Evolutionary conservation across 2,888 invertebrate genomes (phyloP).

Genomic region (Deilephila elpenor): DNA sequence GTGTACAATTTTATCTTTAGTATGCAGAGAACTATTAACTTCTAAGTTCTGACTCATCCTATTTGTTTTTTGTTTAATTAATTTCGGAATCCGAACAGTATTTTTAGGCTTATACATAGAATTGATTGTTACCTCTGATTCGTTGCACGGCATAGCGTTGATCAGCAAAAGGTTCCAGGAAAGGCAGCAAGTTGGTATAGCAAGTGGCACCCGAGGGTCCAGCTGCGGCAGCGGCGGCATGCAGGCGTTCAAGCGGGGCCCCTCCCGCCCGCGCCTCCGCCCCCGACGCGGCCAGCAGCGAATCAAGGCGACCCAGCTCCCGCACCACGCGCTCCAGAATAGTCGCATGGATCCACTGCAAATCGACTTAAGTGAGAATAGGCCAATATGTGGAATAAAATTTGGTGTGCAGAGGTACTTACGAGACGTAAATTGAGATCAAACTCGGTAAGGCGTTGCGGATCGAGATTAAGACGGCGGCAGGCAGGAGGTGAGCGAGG

Average conservation of each 20-base stretch:
- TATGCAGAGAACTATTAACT: no score
- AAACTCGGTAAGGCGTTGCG: constrained; percentile 89
- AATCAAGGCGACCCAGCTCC: constrained; percentile 89
- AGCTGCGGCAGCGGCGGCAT: constrained; percentile 51
- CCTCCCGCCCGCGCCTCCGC: constrained; percentile 76
- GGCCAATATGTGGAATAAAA: no score
- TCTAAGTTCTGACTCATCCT: no score
- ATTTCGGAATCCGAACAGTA: not conserved
- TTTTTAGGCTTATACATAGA: no score
- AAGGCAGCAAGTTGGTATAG: constrained; percentile 86
- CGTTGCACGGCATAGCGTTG: constrained; percentile 94
- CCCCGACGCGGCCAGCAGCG: constrained; percentile 67
- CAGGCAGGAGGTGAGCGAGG: constrained; percentile 64
- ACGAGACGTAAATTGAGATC: constrained; percentile 89
- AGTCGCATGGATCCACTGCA: constrained; percentile 87
- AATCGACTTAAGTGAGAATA: not conserved
- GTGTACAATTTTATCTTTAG: no score
- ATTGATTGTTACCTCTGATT: constrained; percentile 81
- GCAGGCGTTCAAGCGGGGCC: constrained; percentile 46
- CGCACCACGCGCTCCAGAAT: constrained; percentile 78
- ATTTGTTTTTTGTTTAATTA: not conserved
- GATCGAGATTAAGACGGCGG: constrained; percentile 87
- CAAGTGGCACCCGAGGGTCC: constrained; percentile 76
- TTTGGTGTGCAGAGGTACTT: constrained; percentile 42
- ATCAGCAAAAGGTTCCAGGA: constrained; percentile 92